These are phyloP conservation scores for Cranoglanis bouderius DNA, from an alignment of 2,113 vertebrate species.

Conservation along the genomic window DNA sequence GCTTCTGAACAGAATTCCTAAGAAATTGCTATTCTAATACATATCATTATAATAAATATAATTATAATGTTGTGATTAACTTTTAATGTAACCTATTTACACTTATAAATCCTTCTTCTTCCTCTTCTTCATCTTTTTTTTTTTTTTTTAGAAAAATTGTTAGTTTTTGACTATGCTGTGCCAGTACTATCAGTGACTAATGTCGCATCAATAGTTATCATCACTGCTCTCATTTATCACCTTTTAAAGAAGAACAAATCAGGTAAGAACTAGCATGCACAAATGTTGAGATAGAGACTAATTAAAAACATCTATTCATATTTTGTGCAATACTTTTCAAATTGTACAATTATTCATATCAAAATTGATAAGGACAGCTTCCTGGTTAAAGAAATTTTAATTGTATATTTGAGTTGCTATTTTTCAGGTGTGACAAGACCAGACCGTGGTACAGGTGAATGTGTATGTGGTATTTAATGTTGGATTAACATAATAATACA, in stretches of 20 bases:
- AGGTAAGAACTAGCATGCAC: neutral
- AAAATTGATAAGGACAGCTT: neutral
- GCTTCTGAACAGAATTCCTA: neutral
- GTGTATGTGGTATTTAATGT: neutral
- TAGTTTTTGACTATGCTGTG: neutral
- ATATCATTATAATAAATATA: neutral
- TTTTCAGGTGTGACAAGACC: neutral
- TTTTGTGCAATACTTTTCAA: neutral
- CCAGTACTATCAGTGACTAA: conserved; percentile 12
- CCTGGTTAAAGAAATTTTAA: neutral
- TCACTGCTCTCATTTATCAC: neutral
- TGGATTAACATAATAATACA: neutral
- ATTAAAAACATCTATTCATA: neutral
- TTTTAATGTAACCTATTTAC: neutral
- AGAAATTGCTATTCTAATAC: neutral
- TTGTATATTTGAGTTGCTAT: neutral
- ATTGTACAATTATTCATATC: neutral
- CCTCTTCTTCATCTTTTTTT: neutral
- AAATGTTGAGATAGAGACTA: neutral
- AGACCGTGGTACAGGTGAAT: neutral
- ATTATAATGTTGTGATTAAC: neutral
- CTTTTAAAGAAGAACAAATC: neutral
- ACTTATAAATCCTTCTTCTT: neutral
- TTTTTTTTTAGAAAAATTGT: neutral
- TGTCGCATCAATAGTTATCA: conserved; percentile 2